phyloP scores from a whole-genome alignment of 2,113 vertebrate species.

The Ursus arctos region DNA sequence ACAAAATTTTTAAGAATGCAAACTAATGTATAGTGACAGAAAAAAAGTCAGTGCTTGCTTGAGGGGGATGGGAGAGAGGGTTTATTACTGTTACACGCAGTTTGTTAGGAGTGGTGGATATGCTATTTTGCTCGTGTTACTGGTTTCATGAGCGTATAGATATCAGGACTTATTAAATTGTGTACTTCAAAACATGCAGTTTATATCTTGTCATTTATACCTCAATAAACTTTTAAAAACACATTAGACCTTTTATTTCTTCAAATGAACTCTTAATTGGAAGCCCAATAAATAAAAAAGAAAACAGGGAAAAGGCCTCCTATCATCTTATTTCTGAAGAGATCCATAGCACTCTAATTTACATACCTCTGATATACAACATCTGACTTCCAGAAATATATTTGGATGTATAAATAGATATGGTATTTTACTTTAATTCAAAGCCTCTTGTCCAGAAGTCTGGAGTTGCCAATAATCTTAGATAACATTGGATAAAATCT shows the following conservation, averaged over 20 bases:
- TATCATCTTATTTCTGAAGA: slow-evolving; percentile 1
- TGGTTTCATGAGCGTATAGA: not conserved
- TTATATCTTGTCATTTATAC: not conserved
- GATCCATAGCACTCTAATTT: not conserved
- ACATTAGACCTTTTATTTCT: not conserved
- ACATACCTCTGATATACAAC: not conserved
- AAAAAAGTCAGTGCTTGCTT: not conserved
- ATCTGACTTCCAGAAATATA: not conserved
- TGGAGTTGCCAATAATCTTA: not conserved
- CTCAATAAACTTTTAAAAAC: not conserved
- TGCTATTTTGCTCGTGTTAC: not conserved
- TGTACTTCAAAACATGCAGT: not conserved
- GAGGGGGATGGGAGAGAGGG: not conserved
- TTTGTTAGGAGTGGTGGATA: not conserved
- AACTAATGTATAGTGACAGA: not conserved
- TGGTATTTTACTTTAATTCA: slow-evolving; percentile 20
- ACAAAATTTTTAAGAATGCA: not conserved
- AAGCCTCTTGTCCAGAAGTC: not conserved
- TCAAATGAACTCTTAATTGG: not conserved
- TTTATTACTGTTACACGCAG: not conserved
- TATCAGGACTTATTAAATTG: not conserved
- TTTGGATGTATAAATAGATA: not conserved
- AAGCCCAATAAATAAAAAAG: not conserved
- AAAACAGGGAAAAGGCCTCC: not conserved
- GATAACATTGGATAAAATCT: not conserved